A percentile compares a stretch with the other conserved stretches of the same genome.
Conservation (phyloP, 2,888 invertebrate species). For the Aphodius sticticus region DNA sequence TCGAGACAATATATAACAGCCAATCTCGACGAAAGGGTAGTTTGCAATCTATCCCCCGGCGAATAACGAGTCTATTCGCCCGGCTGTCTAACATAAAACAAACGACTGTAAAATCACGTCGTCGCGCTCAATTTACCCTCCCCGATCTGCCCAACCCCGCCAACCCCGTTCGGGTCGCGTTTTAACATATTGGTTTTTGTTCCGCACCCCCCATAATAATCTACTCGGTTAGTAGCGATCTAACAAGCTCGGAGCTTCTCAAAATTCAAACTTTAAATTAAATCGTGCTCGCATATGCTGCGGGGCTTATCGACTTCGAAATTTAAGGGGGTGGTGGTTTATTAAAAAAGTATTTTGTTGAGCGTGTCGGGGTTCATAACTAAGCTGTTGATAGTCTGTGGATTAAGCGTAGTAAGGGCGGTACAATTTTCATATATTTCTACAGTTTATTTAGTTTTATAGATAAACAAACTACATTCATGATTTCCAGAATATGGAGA, state of each 20-base stretch:
- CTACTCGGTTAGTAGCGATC: slow-evolving; percentile 8
- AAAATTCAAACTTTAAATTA: slow-evolving; percentile 21
- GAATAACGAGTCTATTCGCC: background rate
- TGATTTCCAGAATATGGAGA: too few relatives aligned
- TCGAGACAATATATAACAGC: background rate
- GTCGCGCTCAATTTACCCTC: slow-evolving; percentile 41
- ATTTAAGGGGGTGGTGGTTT: slow-evolving; percentile 19
- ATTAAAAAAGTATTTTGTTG: background rate
- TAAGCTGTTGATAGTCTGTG: background rate
- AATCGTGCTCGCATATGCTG: slow-evolving; percentile 28
- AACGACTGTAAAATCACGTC: slow-evolving; percentile 42
- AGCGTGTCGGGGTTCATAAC: background rate
- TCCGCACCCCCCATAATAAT: slow-evolving; percentile 7
- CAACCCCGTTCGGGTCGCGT: slow-evolving; percentile 22
- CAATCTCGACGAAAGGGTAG: background rate
- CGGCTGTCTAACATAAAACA: slow-evolving; percentile 37
- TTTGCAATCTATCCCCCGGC: background rate
- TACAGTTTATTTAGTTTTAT: background rate
- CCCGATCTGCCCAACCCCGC: slow-evolving; percentile 22
- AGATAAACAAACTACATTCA: background rate
- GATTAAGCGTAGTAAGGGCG: background rate
- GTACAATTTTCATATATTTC: background rate
- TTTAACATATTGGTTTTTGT: slow-evolving; percentile 39
- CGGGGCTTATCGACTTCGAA: slow-evolving; percentile 30
- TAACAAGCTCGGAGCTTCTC: background rate